These are phyloP conservation scores for Malacosoma neustria DNA, from an alignment of 2,888 invertebrate genomes.

Conservation along the genomic window DNA sequence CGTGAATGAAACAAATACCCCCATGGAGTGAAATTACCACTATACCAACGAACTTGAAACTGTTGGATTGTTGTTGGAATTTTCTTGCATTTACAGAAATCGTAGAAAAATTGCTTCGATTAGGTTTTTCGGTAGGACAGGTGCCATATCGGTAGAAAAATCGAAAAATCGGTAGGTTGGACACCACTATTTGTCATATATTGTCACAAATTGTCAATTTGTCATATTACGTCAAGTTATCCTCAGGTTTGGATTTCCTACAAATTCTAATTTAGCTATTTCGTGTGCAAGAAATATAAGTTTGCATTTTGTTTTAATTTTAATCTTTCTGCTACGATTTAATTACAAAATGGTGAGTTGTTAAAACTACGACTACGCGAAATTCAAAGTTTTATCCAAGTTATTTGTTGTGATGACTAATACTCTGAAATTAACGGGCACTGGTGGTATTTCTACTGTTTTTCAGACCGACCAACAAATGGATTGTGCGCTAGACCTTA, in stretches of 20 bases:
- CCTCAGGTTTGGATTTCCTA: slow-evolving; percentile 29
- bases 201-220: too few relatives aligned
- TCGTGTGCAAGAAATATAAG: slow-evolving; percentile 11
- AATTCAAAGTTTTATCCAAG: slow-evolving; percentile 10
- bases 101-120: too few relatives aligned
- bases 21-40: too few relatives aligned
- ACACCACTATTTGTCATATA: too few relatives aligned
- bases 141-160: too few relatives aligned
- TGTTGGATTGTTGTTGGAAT: too few relatives aligned
- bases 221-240: slow-evolving; percentile 32
- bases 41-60: too few relatives aligned
- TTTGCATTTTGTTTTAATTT: slow-evolving; percentile 12
- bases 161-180: too few relatives aligned
- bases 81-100: too few relatives aligned
- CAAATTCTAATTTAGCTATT: slow-evolving; percentile 15
- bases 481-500: slow-evolving; percentile 98
- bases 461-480: slow-evolving; percentile 94
- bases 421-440: slow-evolving; percentile 32
- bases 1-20: too few relatives aligned
- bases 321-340: slow-evolving; percentile 14
- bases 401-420: slow-evolving; percentile 68
- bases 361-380: slow-evolving; percentile 4
- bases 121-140: too few relatives aligned
- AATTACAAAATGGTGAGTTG: slow-evolving; percentile 35
- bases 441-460: slow-evolving; percentile 18